A percentile compares a stretch with the other conserved stretches of the same genome.
Evolutionary conservation across 2,888 invertebrate species (phyloP).

Genomic region (Xiphydria camelus): DNA sequence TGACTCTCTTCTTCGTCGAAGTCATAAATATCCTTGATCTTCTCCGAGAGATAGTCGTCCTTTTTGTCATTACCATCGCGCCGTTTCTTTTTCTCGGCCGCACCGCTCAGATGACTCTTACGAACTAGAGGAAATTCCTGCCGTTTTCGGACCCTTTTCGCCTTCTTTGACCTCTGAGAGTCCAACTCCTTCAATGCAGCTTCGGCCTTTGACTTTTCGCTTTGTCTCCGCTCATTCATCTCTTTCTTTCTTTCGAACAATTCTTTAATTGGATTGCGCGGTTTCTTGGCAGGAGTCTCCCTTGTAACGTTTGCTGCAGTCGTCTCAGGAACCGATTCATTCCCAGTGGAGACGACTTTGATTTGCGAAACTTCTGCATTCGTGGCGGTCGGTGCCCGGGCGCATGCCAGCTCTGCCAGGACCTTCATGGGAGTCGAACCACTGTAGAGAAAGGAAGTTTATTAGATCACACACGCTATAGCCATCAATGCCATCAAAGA

Average conservation of each 20-base stretch:
- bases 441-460: slow-evolving; percentile 31
- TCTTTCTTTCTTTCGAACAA: slow-evolving; percentile 53
- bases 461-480: background rate
- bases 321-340: slow-evolving; percentile 7
- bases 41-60: slow-evolving; percentile 24
- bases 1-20: slow-evolving; percentile 55
- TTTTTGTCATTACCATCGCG: slow-evolving; percentile 38
- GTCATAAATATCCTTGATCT: slow-evolving; percentile 52
- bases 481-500: no score
- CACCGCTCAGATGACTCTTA: slow-evolving; percentile 39
- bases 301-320: slow-evolving; percentile 7
- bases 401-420: slow-evolving; percentile 53
- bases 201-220: slow-evolving; percentile 34
- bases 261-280: slow-evolving; percentile 51
- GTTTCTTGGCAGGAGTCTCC: slow-evolving; percentile 35
- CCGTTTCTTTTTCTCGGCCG: slow-evolving; percentile 47
- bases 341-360: slow-evolving; percentile 12
- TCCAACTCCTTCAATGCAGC: slow-evolving; percentile 28
- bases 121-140: slow-evolving; percentile 48
- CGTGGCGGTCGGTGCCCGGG: slow-evolving; percentile 50
- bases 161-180: slow-evolving; percentile 38
- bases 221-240: slow-evolving; percentile 45
- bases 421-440: slow-evolving; percentile 55
- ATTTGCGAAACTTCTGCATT: slow-evolving; percentile 15
- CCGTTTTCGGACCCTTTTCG: slow-evolving; percentile 39